These are phyloP conservation scores for Micromussa lordhowensis DNA, from an alignment of 92 coral and sea anemone species.

Conservation along the genomic window DNA sequence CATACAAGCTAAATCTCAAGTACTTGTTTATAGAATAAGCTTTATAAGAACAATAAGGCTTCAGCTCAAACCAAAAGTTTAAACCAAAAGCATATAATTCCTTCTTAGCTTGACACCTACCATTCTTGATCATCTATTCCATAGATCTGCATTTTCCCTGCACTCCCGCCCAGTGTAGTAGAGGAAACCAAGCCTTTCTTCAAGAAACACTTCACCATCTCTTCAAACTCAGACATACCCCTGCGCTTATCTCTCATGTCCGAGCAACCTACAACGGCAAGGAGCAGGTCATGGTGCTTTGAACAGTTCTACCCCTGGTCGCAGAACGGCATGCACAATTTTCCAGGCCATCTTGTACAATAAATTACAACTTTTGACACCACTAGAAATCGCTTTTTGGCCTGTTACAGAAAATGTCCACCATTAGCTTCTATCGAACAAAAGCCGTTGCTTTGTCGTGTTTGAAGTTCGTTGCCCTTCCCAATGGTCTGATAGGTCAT, in stretches of 20 bases:
- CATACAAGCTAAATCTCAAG: neutral
- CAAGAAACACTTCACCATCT: conserved; percentile 45
- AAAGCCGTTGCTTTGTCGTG: neutral
- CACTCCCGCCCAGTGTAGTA: conserved; percentile 92
- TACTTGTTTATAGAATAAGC: no score
- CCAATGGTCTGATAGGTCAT: no score
- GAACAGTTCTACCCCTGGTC: conserved; percentile 57
- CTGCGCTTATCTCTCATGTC: conserved; percentile 18
- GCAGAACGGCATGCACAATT: conserved; percentile 86
- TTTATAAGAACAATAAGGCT: no score
- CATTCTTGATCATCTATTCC: conserved; percentile 80
- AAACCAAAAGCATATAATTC: neutral
- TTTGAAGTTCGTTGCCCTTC: no score
- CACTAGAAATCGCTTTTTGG: neutral
- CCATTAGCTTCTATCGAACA: no score
- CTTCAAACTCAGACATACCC: conserved; percentile 45
- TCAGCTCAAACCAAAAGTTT: no score
- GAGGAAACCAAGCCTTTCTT: conserved; percentile 83
- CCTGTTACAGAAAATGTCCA: neutral
- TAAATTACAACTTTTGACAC: neutral
- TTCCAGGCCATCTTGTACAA: conserved; percentile 63
- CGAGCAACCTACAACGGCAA: conserved; percentile 68
- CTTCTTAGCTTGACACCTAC: conserved; percentile 56
- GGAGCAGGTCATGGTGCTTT: conserved; percentile 84
- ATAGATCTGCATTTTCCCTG: conserved; percentile 80